Conservation (phyloP, 2,113 vertebrate genomes). For the Cryptotis parvus region DNA sequence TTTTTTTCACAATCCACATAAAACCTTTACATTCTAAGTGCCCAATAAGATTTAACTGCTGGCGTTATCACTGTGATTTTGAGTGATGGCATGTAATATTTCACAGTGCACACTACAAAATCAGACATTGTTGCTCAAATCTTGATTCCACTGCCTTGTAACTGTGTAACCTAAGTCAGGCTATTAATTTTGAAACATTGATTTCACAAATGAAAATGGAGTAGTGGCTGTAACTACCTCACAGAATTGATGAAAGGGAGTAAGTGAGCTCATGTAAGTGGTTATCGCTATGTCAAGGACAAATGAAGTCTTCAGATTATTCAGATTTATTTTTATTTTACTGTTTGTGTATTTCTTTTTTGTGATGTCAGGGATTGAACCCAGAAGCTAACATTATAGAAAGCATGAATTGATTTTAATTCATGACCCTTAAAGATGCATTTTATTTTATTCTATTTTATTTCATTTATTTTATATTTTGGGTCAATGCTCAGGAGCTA, state of each 20-base stretch:
- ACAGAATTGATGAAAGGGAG: constrained; percentile 26
- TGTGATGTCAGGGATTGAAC: too few relatives aligned
- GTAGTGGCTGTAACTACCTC: background rate
- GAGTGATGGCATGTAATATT: background rate
- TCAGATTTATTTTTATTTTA: background rate
- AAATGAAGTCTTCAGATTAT: background rate
- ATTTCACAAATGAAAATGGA: constrained; percentile 41
- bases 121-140: background rate
- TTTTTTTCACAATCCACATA: background rate
- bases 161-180: background rate
- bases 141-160: background rate
- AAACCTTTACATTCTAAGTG: background rate
- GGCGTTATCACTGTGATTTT: background rate
- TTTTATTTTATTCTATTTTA: too few relatives aligned
- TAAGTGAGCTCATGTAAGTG: background rate
- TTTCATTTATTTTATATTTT: too few relatives aligned
- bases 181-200: constrained; percentile 40
- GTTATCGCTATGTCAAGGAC: background rate
- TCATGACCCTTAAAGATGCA: background rate
- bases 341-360: too few relatives aligned
- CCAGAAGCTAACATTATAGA: too few relatives aligned
- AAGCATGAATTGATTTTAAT: too few relatives aligned
- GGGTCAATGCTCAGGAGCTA: too few relatives aligned
- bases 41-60: background rate
- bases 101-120: background rate